A percentile compares a stretch with the other conserved stretches of the same genome.
These are phyloP conservation scores for Latheticus oryzae DNA, from an alignment of 2,888 invertebrate genomes.

Conservation along the genomic window DNA sequence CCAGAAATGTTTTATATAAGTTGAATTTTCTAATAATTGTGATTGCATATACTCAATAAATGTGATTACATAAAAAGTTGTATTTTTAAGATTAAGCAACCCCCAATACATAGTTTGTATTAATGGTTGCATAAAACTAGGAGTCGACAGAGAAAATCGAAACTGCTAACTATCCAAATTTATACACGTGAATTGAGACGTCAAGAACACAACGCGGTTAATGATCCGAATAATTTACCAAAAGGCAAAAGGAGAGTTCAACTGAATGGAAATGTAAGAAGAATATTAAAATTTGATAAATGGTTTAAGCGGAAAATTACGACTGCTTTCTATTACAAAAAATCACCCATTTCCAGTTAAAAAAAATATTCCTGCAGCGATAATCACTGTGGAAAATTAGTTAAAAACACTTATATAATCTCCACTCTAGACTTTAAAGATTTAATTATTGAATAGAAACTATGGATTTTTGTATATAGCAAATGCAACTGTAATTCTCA, in stretches of 20 bases:
- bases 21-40: constrained; percentile 22
- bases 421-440: too few relatives aligned
- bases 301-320: background rate
- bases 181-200: constrained; percentile 24
- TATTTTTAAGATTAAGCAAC: constrained; percentile 9
- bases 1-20: constrained; percentile 19
- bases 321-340: too few relatives aligned
- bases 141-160: background rate
- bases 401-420: too few relatives aligned
- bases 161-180: too few relatives aligned
- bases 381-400: too few relatives aligned
- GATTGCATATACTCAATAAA: constrained; percentile 14
- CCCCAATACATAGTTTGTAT: background rate
- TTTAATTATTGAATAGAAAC: too few relatives aligned
- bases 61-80: background rate
- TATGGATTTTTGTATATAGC: too few relatives aligned
- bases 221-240: constrained; percentile 29
- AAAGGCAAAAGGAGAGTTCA: constrained; percentile 1
- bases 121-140: constrained; percentile 20
- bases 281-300: constrained; percentile 17
- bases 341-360: too few relatives aligned
- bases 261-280: background rate
- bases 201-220: constrained; percentile 35
- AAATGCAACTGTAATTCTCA: too few relatives aligned
- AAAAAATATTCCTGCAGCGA: too few relatives aligned